phyloP scores from a whole-genome alignment of 1,140 invertebrate genomes.

The Pogonus chalceus region DNA sequence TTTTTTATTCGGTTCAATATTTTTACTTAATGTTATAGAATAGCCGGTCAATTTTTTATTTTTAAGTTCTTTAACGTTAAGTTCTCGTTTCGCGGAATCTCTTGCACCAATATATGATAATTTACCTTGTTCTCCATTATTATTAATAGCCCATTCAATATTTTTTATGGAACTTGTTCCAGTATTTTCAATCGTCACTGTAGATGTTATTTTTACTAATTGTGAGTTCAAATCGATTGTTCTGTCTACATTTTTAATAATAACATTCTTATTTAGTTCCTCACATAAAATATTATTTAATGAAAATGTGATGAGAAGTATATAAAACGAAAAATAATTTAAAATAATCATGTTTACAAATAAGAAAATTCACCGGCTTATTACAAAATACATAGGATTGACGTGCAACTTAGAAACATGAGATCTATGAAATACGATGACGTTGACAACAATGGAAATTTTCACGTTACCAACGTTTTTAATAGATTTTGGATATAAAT shows the following conservation, averaged over 20 bases:
- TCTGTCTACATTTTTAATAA: slow-evolving; percentile 74
- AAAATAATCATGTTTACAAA: no score
- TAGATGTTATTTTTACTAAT: slow-evolving; percentile 70
- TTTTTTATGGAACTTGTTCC: slow-evolving; percentile 56
- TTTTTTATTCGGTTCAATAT: slow-evolving; percentile 47
- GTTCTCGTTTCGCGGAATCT: slow-evolving; percentile 50
- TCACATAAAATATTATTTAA: neutral
- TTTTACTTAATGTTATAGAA: slow-evolving; percentile 51
- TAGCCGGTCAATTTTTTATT: slow-evolving; percentile 47
- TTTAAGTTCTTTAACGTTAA: no score
- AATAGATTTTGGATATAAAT: no score
- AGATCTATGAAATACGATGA: no score
- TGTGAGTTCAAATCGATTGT: slow-evolving; percentile 80
- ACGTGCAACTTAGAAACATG: no score
- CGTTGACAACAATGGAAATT: no score
- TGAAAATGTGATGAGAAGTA: no score
- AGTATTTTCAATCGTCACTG: slow-evolving; percentile 73
- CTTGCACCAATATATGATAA: slow-evolving; percentile 66
- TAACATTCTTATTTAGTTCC: slow-evolving; percentile 37
- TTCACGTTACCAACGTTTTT: no score
- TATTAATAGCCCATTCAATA: slow-evolving; percentile 55
- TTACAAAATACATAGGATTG: no score
- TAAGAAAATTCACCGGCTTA: no score
- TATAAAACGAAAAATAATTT: slow-evolving; percentile 16
- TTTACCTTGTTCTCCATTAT: slow-evolving; percentile 38